Conservation (phyloP, 2,797 vertebrate genomes). For the Cheirogaleus major region DNA sequence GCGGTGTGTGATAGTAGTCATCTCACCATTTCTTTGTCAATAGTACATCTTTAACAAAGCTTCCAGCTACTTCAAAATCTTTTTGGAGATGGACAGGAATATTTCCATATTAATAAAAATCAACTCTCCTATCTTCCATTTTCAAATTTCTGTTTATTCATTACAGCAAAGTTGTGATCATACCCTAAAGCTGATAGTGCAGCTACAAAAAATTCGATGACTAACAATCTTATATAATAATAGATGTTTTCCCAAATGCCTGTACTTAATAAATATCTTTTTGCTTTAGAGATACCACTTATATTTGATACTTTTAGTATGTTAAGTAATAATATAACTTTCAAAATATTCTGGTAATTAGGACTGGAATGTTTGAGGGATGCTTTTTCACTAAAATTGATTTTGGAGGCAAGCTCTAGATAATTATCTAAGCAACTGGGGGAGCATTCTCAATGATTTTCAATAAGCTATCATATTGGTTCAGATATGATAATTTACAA, state of each 20-base stretch:
- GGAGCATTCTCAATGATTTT: not conserved
- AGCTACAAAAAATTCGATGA: slow-evolving; percentile 37
- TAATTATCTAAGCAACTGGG: slow-evolving; percentile 20
- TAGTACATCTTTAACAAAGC: slow-evolving; percentile 56
- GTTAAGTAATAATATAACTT: slow-evolving; percentile 61
- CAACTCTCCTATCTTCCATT: slow-evolving; percentile 40
- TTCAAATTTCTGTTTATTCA: slow-evolving; percentile 62
- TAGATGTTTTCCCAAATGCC: slow-evolving; percentile 43
- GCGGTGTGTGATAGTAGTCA: not conserved
- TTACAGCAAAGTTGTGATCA: slow-evolving; percentile 28
- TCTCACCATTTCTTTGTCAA: not conserved
- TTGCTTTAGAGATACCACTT: slow-evolving; percentile 37
- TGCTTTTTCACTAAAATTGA: slow-evolving; percentile 34
- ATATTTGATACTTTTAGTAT: slow-evolving; percentile 11
- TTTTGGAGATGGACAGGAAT: slow-evolving; percentile 56
- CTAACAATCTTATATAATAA: slow-evolving; percentile 45
- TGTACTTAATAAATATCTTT: not conserved
- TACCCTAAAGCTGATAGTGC: slow-evolving; percentile 34
- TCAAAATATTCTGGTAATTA: slow-evolving; percentile 25
- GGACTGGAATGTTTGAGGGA: not conserved
- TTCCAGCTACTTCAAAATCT: slow-evolving; percentile 33
- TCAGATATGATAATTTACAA: slow-evolving; percentile 36
- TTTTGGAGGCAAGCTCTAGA: slow-evolving; percentile 38
- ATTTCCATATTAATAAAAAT: slow-evolving; percentile 61
- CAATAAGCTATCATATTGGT: slow-evolving; percentile 12